Percentiles rank a stretch among this genome's conserved stretches.
These are phyloP conservation scores for Malthinus flaveolus DNA, from an alignment of 2,888 invertebrate species.

Conservation along the genomic window DNA sequence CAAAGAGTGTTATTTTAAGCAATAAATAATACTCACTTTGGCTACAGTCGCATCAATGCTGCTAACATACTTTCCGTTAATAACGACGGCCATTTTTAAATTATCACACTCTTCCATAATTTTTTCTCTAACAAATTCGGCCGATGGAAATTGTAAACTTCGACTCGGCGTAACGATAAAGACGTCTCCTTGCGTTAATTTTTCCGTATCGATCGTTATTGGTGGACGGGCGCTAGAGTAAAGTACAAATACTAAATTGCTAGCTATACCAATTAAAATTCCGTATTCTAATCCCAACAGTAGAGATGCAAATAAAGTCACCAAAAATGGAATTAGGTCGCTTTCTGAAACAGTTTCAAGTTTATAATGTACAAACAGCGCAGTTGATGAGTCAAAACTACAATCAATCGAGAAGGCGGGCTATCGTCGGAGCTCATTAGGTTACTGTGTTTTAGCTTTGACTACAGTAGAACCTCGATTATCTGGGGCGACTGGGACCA, in stretches of 20 bases:
- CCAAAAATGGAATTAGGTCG: constrained; percentile 61
- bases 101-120: constrained; percentile 49
- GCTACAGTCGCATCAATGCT: constrained; percentile 66
- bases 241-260: constrained; percentile 58
- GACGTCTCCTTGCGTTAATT: constrained; percentile 52
- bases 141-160: constrained; percentile 78
- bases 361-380: too few species aligned
- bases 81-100: constrained; percentile 44
- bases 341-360: constrained; percentile 52
- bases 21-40: constrained; percentile 54
- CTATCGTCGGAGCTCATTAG: too few species aligned
- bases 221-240: constrained; percentile 60
- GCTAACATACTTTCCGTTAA: constrained; percentile 60
- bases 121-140: constrained; percentile 68
- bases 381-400: too few species aligned
- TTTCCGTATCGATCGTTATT: constrained; percentile 41
- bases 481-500: too few species aligned
- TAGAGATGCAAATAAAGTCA: constrained; percentile 63
- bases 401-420: too few species aligned
- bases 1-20: not conserved
- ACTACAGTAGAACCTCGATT: too few species aligned
- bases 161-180: constrained; percentile 70
- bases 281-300: constrained; percentile 67
- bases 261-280: constrained; percentile 62
- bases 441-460: too few species aligned